Evolutionary conservation across 2,797 vertebrate species (phyloP), one percentile per base, ranked within the genome.

Genomic region (Tenualosa ilisha): DNA sequence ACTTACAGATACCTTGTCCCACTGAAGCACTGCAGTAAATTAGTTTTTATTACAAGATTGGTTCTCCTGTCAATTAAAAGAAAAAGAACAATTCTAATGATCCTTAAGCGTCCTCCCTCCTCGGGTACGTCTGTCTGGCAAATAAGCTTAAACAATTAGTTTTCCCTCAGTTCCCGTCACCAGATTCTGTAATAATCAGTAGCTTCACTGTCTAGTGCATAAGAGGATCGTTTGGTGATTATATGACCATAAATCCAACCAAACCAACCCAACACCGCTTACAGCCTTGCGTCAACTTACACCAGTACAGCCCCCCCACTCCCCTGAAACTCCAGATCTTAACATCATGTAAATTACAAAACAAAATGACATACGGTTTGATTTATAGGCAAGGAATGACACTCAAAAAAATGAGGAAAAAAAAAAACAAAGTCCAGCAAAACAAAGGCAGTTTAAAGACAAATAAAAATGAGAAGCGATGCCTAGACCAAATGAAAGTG

Each of bases 1-100:
- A 95, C 94, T 95, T 96, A 95, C 94, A 94, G 94, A 95, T 93
- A 94, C 95, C 94, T 94, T 96, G 95, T 92, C 95, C 93, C 95
- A 95, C 94, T 94, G 93, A 94, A 96, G 93, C 91, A 96, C 91
- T 95, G 94, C 88, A 91, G 90, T 90, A 91, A 92, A 92, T 92
- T 91, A 93, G 95, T 93, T 87, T 92, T 94, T 94, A 91, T 94
- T 93, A 94, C 94, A 94, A 95, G 92, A 79, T 79, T 43, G 37
- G 72, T 46, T 40, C 13, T 79, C 40, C 40, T 79, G 72, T 79
- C 40, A 79, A 43, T 81, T 61, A 84, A 46, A 85, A 93, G 90
- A 94, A 94, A 95, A 95, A 95, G 96, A 96, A 96, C 91, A 90
- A 91, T 89, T 91, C 86, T 81, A 87, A 91, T 90, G 88, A 89